Evolutionary conservation across 2,797 vertebrate species (phyloP), one percentile per base, ranked within the genome.

Genomic region (Eulemur albifrons): DNA sequence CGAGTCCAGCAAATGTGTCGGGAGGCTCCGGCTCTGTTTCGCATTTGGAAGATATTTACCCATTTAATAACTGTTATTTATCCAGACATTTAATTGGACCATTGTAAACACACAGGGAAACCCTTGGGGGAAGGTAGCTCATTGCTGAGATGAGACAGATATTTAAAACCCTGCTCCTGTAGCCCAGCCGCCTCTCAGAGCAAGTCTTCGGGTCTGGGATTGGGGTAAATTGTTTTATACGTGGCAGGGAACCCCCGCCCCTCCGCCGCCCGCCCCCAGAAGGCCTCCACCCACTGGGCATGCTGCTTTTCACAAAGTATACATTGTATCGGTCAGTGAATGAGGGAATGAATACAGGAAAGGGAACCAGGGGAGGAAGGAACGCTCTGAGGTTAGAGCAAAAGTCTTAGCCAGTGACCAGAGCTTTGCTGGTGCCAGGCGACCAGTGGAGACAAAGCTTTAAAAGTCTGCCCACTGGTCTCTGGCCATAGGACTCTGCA

Each of bases 61-160:
- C 75, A 70, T 97, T 97, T 97, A 98, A 97, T 97, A 97, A 96
- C 92, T 93, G 79, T 96, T 97, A 92, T 95, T 97, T 96, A 93
- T 93, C 95, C 90, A 86, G 94, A 96, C 91, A 77, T 90, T 97
- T 97, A 94, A 97, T 96, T 67, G 75, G 23, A 61, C 93, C 70
- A 69, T 52, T 96, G 97, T 95, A 98, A 98, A 97, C 43, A 94
- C 5, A 94, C 52, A 0, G 13, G 90, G 91, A 89, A 97, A 84
- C 21, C 79, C 93, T 90, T 43, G 3, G 23, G 91, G 97, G 93
- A 95, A 93, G 79, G 54, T 38, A 35, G 63, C 92, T 84, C 45
- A 32, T 48, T 76, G 94, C 94, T 81, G 79, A 96, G 87, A 96
- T 81, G 93, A 97, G 94, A 95, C 59, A 72, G 76, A 85, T 95